Percentiles rank a stretch among this genome's conserved stretches.
Evolutionary conservation across 2,797 vertebrate species (phyloP).

Genomic region (Acanthis flammea): DNA sequence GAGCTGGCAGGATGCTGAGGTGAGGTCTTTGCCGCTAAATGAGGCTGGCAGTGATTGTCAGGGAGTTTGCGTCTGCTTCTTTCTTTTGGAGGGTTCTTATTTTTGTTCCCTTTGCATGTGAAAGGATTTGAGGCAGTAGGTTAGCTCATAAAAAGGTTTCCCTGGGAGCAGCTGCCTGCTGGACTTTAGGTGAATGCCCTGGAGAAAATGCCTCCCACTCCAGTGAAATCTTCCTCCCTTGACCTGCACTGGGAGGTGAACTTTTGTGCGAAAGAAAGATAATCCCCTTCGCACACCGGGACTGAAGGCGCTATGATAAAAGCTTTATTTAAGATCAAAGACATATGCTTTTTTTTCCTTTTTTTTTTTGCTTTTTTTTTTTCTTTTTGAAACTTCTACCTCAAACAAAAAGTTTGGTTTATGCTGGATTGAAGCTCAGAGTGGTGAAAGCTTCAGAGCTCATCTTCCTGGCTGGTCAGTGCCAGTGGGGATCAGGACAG

Average conservation of each 20-base stretch:
- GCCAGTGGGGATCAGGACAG: background rate
- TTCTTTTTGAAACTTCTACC: background rate
- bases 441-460: background rate
- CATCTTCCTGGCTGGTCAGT: background rate
- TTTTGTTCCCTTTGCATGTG: background rate
- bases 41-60: background rate
- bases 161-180: background rate
- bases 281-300: slow-evolving; percentile 51
- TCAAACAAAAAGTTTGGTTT: slow-evolving; percentile 26
- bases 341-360: background rate
- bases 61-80: background rate
- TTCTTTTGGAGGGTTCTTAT: background rate
- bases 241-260: slow-evolving; percentile 51
- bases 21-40: background rate
- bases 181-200: slow-evolving; percentile 17
- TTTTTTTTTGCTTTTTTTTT: background rate
- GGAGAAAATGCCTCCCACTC: background rate
- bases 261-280: slow-evolving; percentile 46
- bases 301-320: slow-evolving; percentile 51
- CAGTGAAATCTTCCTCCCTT: slow-evolving; percentile 39
- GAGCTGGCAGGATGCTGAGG: background rate
- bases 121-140: slow-evolving; percentile 5
- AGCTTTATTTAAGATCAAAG: slow-evolving; percentile 61
- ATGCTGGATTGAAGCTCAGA: background rate
- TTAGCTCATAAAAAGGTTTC: slow-evolving; percentile 31